These are phyloP conservation scores for Micromys minutus DNA, from an alignment of 2,113 vertebrate genomes.

Conservation along the genomic window DNA sequence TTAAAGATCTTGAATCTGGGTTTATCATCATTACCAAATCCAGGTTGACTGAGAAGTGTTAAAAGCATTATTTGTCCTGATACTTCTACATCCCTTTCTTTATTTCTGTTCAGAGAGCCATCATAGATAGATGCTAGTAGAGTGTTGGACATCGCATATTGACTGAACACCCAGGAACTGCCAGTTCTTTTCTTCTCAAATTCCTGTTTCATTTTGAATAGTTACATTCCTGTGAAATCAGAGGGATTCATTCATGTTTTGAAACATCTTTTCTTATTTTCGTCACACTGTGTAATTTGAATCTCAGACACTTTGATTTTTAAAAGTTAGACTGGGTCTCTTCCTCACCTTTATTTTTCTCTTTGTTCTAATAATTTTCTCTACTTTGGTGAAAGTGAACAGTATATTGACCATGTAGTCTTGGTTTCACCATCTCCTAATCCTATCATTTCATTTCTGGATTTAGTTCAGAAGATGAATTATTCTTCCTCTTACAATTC, in stretches of 20 bases:
- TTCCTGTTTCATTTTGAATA: neutral
- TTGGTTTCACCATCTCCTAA: neutral
- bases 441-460: neutral
- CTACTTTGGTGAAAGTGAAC: neutral
- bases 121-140: neutral
- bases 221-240: neutral
- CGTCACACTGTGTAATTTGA: neutral
- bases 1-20: neutral
- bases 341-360: neutral
- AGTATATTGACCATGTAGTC: neutral
- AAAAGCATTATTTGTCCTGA: neutral
- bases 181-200: neutral
- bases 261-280: neutral
- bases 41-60: neutral
- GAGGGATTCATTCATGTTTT: neutral
- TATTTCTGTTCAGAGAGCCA: neutral
- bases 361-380: neutral
- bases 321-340: neutral
- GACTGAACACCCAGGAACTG: neutral
- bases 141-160: neutral
- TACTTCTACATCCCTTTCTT: neutral
- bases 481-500: neutral
- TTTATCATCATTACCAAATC: neutral
- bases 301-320: neutral
- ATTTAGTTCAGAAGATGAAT: neutral